phyloP scores from a whole-genome alignment of 1,140 invertebrate genomes.

The Tenebrio molitor region DNA sequence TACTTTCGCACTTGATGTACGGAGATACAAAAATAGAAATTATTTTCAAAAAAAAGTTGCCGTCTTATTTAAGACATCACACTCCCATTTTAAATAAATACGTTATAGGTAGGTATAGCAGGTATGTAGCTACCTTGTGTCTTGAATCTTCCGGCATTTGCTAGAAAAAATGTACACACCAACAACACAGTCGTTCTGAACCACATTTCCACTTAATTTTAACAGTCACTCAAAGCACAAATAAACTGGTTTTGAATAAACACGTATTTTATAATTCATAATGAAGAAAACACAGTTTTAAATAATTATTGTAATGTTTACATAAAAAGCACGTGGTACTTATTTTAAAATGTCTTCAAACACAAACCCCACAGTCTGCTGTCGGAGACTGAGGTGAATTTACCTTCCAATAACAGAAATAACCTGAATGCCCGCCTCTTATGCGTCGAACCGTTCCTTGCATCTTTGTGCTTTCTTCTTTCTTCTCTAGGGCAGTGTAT shows the following conservation, averaged over 20 bases:
- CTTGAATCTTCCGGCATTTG: constrained; percentile 17
- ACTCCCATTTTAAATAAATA: too few species aligned
- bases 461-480: background rate
- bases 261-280: background rate
- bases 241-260: background rate
- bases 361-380: constrained; percentile 42
- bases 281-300: background rate
- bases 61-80: too few species aligned
- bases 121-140: constrained; percentile 18
- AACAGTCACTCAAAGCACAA: background rate
- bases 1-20: too few species aligned
- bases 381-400: constrained; percentile 49
- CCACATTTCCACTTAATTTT: constrained; percentile 36
- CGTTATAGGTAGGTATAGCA: too few species aligned
- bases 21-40: too few species aligned
- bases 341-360: background rate
- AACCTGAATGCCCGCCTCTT: constrained; percentile 46
- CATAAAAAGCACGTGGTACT: constrained; percentile 44
- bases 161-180: background rate
- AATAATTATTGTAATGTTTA: background rate
- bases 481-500: background rate
- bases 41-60: too few species aligned
- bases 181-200: constrained; percentile 3
- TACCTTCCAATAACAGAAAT: constrained; percentile 48
- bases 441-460: background rate